These are phyloP conservation scores for Acanthaster planci DNA, from an alignment of 35 echinoderm and acorn worm species.

Conservation along the genomic window DNA sequence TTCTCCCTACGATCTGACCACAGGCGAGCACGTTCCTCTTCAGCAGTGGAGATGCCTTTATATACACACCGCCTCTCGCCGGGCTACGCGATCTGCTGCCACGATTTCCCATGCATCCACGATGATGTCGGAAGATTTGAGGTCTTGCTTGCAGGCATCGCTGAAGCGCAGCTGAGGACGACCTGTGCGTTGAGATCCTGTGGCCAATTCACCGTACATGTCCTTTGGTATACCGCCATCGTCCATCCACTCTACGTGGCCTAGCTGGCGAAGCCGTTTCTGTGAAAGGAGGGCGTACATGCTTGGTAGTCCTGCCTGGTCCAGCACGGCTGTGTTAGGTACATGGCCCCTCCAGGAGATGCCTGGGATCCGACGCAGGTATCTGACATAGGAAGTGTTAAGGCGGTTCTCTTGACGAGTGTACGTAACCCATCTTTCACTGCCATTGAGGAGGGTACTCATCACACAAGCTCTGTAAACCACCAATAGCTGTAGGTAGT, in stretches of 20 bases:
- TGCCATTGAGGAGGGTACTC: too few relatives aligned
- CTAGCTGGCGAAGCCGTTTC: too few relatives aligned
- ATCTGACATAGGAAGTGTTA: constrained; percentile 12
- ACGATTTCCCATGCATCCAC: background rate
- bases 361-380: background rate
- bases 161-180: background rate
- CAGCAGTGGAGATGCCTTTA: too few relatives aligned
- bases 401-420: constrained; percentile 23
- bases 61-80: too few relatives aligned
- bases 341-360: background rate
- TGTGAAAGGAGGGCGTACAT: too few relatives aligned
- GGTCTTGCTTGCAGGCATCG: background rate
- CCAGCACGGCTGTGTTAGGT: background rate
- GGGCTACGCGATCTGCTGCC: background rate
- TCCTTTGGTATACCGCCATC: too few relatives aligned
- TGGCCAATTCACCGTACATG: too few relatives aligned
- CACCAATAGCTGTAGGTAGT: too few relatives aligned
- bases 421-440: background rate
- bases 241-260: too few relatives aligned
- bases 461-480: too few relatives aligned
- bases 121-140: background rate
- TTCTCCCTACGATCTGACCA: background rate
- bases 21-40: too few relatives aligned
- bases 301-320: background rate
- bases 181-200: background rate